Evolutionary conservation across 2,797 vertebrate genomes (phyloP), one percentile per base, ranked within the genome.

Genomic region (Paedocypris micromegethes): DNA sequence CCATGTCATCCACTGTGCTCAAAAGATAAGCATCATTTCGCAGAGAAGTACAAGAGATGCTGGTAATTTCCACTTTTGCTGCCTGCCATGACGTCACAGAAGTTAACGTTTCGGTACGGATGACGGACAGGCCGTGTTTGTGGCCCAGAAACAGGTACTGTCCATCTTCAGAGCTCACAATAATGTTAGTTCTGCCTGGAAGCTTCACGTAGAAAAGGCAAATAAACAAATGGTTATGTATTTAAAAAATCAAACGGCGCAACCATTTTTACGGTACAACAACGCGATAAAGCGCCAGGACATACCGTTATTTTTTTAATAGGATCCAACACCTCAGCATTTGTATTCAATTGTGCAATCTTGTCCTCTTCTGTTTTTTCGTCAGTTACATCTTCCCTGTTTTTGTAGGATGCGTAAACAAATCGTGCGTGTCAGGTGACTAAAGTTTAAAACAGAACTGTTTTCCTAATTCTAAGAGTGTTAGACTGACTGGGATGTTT

Each of bases 1-100:
- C 94, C 83, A 90, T 92, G 65, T 96, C 91, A 87, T 97, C 95
- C 79, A 94, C 77, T 6, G 91, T 83, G 60, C 85, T 79, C 2
- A 94, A 77, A 39, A 93, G 73, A 0, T 91, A 88, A 40, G 72
- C 42, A 1, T 70, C 70, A 0, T 75, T 83, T 50, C 83, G 80
- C 61, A 92, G 42, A 49, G 80, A 79, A 0, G 72, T 83, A 72
- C 87, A 84, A 9, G 66, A 84, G 78, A 94, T 74, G 66, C 79
- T 86, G 58, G 86, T 89, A 37, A 96, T 82, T 74, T 94, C 93
- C 2, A 80, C 68, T 8, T 69, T 81, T 58, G 82, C 75, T 68
- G 83, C 81, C 55, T 91, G 86, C 91, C 92, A 94, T 7, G 78
- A 65, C 39, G 80, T 82, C 42, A 84, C 66, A 58, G 40, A 66